Conservation (phyloP, 2,888 invertebrate genomes). For the Drosophila kokeensis region DNA sequence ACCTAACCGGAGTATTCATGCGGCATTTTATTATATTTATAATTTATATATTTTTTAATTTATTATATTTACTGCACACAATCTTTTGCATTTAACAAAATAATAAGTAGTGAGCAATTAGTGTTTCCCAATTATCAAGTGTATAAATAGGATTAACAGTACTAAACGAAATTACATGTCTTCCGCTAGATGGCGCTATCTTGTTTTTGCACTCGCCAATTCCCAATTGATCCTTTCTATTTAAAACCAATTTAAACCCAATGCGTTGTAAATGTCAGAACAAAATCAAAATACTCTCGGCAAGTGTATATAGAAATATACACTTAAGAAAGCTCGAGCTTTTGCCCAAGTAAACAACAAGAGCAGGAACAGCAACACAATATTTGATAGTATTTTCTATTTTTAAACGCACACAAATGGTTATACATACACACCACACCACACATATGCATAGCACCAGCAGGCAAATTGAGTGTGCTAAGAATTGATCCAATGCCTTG, state of each 20-base stretch:
- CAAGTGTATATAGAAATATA: neutral
- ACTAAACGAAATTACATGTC: neutral
- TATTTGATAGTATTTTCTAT: constrained; percentile 14
- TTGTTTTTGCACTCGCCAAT: neutral
- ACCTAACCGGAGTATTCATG: neutral
- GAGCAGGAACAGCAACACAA: neutral
- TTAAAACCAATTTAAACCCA: neutral
- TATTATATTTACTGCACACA: neutral
- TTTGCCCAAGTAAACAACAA: neutral
- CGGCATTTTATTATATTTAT: neutral
- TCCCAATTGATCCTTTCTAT: neutral
- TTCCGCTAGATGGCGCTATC: neutral
- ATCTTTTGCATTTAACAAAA: neutral
- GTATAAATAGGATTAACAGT: neutral
- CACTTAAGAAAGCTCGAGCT: neutral
- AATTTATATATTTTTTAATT: neutral
- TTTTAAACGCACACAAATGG: constrained; percentile 22
- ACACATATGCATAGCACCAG: neutral
- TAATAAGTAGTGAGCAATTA: neutral
- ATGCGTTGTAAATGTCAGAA: neutral
- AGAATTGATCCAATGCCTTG: neutral
- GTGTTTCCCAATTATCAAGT: neutral
- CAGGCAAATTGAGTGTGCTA: neutral
- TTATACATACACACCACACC: neutral
- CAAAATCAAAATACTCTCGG: neutral